phyloP scores from a whole-genome alignment of 2,888 invertebrate genomes.

The Miltochrista miniata region DNA sequence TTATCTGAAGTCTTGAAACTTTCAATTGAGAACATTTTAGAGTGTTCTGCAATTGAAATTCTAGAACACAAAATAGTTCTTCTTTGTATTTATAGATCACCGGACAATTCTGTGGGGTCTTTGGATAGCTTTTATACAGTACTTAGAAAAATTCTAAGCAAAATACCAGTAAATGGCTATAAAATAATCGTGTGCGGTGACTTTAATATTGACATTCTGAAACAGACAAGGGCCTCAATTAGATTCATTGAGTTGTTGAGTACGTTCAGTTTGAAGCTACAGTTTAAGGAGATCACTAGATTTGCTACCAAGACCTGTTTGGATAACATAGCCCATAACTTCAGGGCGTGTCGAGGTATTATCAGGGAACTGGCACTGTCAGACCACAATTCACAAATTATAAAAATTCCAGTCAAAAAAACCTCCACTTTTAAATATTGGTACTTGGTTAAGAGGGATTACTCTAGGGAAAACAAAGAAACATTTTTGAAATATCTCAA shows the following conservation, averaged over 20 bases:
- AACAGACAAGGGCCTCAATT: neutral
- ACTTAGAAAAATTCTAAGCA: neutral
- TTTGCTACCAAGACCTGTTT: neutral
- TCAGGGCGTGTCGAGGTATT: neutral
- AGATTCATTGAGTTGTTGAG: neutral
- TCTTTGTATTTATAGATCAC: constrained; percentile 11
- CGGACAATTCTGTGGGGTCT: neutral
- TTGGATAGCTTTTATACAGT: neutral
- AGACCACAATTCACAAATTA: neutral
- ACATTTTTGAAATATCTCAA: neutral
- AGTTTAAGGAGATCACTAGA: neutral
- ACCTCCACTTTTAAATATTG: neutral
- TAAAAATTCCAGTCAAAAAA: neutral
- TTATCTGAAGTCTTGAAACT: constrained; percentile 6
- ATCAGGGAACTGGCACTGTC: neutral
- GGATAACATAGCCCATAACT: neutral
- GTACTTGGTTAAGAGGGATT: neutral
- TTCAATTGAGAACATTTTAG: constrained; percentile 5
- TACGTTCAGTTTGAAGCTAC: neutral
- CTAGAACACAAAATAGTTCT: constrained; percentile 3
- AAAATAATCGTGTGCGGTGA: neutral
- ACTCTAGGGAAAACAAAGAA: neutral
- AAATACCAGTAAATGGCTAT: neutral
- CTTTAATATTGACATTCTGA: neutral
- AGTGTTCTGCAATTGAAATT: constrained; percentile 11